Percentiles rank a stretch among this genome's conserved stretches.
Evolutionary conservation across 2,888 invertebrate species (phyloP).

Genomic region (Gibbula magus): DNA sequence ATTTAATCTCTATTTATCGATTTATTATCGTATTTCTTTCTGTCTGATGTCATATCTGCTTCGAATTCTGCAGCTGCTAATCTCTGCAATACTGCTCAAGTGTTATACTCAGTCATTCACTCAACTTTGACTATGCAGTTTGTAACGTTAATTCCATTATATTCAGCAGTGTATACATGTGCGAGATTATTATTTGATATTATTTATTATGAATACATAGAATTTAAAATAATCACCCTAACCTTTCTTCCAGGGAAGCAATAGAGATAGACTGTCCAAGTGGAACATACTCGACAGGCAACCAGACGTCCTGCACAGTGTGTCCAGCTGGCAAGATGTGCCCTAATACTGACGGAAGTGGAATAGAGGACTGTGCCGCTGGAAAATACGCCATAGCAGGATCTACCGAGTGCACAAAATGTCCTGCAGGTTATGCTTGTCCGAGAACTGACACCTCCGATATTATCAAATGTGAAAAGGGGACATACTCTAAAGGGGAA

Average conservation of each 20-base stretch:
- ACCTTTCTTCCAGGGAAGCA: constrained; percentile 39
- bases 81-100: no score
- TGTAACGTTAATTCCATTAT: no score
- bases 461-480: constrained; percentile 48
- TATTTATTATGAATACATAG: background rate
- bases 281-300: constrained; percentile 64
- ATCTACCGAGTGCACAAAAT: constrained; percentile 53
- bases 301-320: constrained; percentile 58
- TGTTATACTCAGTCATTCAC: no score
- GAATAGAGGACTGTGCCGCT: constrained; percentile 55
- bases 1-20: no score
- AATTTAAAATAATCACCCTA: background rate
- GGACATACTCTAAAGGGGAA: constrained; percentile 56
- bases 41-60: no score
- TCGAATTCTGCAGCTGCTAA: no score
- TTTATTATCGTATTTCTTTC: no score
- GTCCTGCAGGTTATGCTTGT: constrained; percentile 60
- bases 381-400: constrained; percentile 67
- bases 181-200: no score
- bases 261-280: constrained; percentile 50
- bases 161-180: no score
- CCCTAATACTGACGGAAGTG: constrained; percentile 65
- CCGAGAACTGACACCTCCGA: constrained; percentile 49
- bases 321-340: constrained; percentile 68
- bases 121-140: no score